Percentiles rank a stretch among this genome's conserved stretches.
Conservation (phyloP, 2,797 vertebrate genomes). For the Gouania willdenowi region DNA sequence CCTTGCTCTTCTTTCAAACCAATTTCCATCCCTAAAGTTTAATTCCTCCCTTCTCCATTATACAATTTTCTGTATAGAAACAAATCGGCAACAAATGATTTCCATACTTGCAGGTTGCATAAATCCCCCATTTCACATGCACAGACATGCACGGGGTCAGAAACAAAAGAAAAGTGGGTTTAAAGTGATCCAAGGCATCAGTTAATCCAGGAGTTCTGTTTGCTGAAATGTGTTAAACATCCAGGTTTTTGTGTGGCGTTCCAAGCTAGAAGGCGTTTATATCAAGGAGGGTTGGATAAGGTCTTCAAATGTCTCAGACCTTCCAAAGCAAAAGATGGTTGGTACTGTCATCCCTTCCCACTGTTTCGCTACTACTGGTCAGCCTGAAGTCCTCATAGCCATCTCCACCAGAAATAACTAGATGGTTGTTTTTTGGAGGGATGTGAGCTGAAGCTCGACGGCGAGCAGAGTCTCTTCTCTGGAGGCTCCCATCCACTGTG, state of each 20-base stretch:
- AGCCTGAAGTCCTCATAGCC: conserved; percentile 97
- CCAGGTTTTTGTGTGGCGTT: too few relatives aligned
- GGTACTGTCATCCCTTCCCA: conserved; percentile 95
- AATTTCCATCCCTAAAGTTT: too few relatives aligned
- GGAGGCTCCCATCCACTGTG: conserved; percentile 69
- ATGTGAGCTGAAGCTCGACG: conserved; percentile 76
- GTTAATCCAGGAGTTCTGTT: conserved; percentile 23
- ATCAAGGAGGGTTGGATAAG: conserved; percentile 1
- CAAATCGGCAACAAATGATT: too few relatives aligned
- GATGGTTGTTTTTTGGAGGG: conserved; percentile 82
- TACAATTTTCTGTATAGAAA: too few relatives aligned
- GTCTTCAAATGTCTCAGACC: conserved; percentile 73
- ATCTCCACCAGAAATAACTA: conserved; percentile 94
- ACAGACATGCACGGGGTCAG: conserved; percentile 39
- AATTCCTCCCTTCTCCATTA: too few relatives aligned
- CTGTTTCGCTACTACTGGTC: conserved; percentile 92
- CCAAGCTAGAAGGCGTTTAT: too few relatives aligned
- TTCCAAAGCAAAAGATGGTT: conserved; percentile 96
- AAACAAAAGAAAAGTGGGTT: conserved; percentile 30
- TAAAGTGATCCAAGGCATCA: conserved; percentile 34
- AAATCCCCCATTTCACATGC: too few relatives aligned
- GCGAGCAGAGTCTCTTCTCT: conserved; percentile 78
- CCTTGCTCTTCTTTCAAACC: too few relatives aligned
- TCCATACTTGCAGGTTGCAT: too few relatives aligned
- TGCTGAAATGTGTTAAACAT: too few relatives aligned